phyloP scores from a whole-genome alignment of 2,797 vertebrate species.

The Siniperca obscura region DNA sequence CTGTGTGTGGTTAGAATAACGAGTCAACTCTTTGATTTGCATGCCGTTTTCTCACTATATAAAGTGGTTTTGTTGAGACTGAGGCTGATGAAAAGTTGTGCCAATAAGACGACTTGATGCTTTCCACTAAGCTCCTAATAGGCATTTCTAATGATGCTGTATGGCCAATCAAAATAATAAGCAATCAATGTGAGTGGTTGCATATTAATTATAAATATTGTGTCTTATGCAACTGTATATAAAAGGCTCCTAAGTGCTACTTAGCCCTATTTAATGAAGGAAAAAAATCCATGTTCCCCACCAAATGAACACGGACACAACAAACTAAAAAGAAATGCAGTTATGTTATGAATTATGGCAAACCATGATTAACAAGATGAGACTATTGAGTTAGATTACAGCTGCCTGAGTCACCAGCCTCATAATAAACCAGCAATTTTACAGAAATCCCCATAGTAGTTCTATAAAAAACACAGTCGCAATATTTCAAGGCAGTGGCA shows the following conservation, averaged over 20 bases:
- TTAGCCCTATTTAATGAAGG: slow-evolving; percentile 55
- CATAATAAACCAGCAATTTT: slow-evolving; percentile 40
- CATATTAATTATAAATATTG: slow-evolving; percentile 64
- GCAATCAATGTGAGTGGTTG: slow-evolving; percentile 53
- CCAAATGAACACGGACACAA: slow-evolving; percentile 36
- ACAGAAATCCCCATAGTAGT: slow-evolving; percentile 16
- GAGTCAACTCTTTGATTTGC: slow-evolving; percentile 30
- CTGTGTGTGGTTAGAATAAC: slow-evolving; percentile 33
- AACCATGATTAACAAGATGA: slow-evolving; percentile 57
- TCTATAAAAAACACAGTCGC: slow-evolving; percentile 16
- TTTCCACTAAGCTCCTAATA: slow-evolving; percentile 30
- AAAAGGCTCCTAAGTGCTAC: slow-evolving; percentile 59
- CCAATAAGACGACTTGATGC: not conserved
- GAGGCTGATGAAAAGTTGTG: not conserved
- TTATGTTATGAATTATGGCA: slow-evolving; percentile 48
- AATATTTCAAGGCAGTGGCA: slow-evolving; percentile 29
- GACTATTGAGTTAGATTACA: slow-evolving; percentile 36
- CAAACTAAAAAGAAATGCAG: slow-evolving; percentile 23
- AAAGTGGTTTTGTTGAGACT: slow-evolving; percentile 10
- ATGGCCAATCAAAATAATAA: slow-evolving; percentile 67
- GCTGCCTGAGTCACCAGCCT: slow-evolving; percentile 33
- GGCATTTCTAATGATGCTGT: slow-evolving; percentile 38
- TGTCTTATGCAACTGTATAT: slow-evolving; percentile 47
- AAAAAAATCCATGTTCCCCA: slow-evolving; percentile 29
- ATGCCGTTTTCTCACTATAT: not conserved